Base-by-base conservation (phyloP, 2,113 vertebrate genomes). In the Myiopsitta monachus region DNA sequence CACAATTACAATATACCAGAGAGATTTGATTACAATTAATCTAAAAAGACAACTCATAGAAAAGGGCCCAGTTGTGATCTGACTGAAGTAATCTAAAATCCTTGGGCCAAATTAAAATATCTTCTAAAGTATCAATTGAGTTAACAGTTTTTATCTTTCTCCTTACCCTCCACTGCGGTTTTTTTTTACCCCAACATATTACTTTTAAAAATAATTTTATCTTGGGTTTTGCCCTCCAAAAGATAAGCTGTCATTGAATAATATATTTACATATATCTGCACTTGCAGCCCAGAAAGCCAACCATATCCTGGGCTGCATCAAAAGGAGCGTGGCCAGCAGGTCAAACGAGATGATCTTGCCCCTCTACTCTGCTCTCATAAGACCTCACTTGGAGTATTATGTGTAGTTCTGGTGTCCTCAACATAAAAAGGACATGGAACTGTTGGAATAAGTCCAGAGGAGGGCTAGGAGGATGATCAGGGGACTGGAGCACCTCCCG, bases 11-110 rank as follows among this genome's bases (percentile, higher is more conserved):
- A 88, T 30, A 87, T 72, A 76, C 31, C 30, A 69, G 76, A 81
- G 73, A 92, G 57, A 68, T 76, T 41, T 88, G 38, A 73, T 66
- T 62, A 69, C 79, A 92, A 90, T 94, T 96, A 93, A 81, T 38
- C 54, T 72, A 54, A 87, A 95, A 95, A 95, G 10, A 24, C 64
- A 88, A 73, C 70, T 92, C 30, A 55, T 83, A 75, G 75, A 77
- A 74, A 87, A 81, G 6, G 30, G 54, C n/a, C 41, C 28, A 59
- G 36, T 64, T 86, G 31, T 80, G 47, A 92, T 93, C 36, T 88
- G 86, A 81, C 82, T 90, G 76, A 84, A 63, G 11, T 36, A 94
- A 57, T 55, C 67, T 75, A 78, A 94, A 96, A 72, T 89, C 49
- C 39, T 63, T 77, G 59, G 67, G 39, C 30, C 69, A 88, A 81